These are phyloP conservation scores for Equus przewalskii DNA, from an alignment of 2,113 vertebrate genomes.

Conservation along the genomic window DNA sequence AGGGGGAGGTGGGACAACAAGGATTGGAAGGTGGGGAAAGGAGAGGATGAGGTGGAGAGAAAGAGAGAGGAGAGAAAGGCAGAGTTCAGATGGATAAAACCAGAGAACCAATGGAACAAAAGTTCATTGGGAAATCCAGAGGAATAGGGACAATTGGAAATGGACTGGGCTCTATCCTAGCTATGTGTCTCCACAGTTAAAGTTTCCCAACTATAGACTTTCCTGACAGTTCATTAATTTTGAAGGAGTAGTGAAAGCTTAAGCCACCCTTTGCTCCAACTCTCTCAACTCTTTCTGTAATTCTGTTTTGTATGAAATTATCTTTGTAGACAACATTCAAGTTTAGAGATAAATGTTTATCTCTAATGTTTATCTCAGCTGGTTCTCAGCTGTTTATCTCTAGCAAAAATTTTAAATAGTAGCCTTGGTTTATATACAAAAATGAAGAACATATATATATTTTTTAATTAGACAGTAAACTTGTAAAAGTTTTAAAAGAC, in stretches of 20 bases:
- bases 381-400: background rate
- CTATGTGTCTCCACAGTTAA: background rate
- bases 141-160: background rate
- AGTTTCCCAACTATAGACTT: background rate
- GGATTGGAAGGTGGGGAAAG: background rate
- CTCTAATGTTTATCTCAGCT: conserved; percentile 23
- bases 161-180: background rate
- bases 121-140: background rate
- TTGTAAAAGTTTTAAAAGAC: conserved; percentile 48
- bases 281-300: background rate
- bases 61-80: background rate
- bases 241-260: background rate
- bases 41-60: background rate
- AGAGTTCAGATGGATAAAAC: background rate
- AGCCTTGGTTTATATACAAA: conserved; percentile 23
- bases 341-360: conserved; percentile 20
- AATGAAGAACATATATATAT: background rate
- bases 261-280: background rate
- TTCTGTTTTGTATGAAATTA: conserved; percentile 18
- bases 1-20: background rate
- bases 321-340: background rate
- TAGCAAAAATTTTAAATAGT: conserved; percentile 41
- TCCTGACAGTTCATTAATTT: background rate
- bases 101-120: background rate
- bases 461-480: conserved; percentile 9